Percentiles rank a stretch among this genome's conserved stretches.
phyloP scores from a whole-genome alignment of 2,113 vertebrate species.

The Cervus canadensis region DNA sequence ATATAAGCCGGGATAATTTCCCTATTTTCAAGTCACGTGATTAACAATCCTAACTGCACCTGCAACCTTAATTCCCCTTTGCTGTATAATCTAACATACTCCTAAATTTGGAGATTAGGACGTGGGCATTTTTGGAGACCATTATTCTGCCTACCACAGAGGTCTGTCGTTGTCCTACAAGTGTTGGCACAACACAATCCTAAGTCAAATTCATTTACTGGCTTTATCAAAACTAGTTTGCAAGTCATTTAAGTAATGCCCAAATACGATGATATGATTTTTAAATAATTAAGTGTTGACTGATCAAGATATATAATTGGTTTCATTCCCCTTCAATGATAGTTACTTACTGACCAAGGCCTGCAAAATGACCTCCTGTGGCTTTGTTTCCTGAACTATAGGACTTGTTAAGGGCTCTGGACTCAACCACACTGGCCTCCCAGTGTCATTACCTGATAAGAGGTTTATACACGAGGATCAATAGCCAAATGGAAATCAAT shows the following conservation, averaged over 20 bases:
- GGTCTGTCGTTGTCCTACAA: background rate
- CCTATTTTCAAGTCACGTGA: background rate
- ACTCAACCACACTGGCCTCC: background rate
- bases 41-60: background rate
- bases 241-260: background rate
- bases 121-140: background rate
- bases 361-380: background rate
- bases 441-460: background rate
- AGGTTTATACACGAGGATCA: background rate
- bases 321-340: background rate
- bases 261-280: background rate
- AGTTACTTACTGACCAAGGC: background rate
- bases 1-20: background rate
- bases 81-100: background rate
- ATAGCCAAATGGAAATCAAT: background rate
- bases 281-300: background rate
- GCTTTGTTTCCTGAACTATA: background rate
- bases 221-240: background rate
- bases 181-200: background rate
- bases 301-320: background rate
- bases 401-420: background rate
- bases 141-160: background rate
- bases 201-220: background rate
- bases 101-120: background rate
- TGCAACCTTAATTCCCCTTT: background rate